Evolutionary conservation across 2,797 vertebrate genomes (phyloP).

Genomic region (Eulemur coronatus): DNA sequence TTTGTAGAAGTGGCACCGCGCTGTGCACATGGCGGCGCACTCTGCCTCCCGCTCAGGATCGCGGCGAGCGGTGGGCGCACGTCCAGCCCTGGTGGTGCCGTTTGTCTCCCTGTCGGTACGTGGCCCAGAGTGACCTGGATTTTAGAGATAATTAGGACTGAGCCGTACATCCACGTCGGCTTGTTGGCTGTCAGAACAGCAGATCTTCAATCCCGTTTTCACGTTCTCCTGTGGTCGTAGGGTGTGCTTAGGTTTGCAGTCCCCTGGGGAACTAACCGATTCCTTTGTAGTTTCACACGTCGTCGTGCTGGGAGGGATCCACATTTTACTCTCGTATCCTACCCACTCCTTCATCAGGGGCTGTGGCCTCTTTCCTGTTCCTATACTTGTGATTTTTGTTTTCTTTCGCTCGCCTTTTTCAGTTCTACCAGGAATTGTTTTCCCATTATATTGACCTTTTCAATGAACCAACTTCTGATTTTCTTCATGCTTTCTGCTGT

Average conservation of each 20-base stretch:
- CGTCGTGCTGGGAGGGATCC: no score
- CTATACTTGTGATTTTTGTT: background rate
- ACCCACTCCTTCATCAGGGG: no score
- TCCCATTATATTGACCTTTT: background rate
- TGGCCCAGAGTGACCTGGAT: background rate
- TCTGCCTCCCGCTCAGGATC: background rate
- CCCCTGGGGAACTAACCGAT: background rate
- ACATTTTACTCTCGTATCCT: background rate
- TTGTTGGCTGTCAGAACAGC: background rate
- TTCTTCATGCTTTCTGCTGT: background rate
- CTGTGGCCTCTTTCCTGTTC: background rate
- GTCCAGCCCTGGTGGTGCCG: fast-evolving
- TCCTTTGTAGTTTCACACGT: background rate
- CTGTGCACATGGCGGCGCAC: no score
- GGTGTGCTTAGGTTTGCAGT: background rate
- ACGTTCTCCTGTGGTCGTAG: no score
- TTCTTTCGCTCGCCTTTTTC: background rate
- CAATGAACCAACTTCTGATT: background rate
- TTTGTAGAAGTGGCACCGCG: fast-evolving
- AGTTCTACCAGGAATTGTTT: background rate
- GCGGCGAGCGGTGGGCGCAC: fast-evolving
- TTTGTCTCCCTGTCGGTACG: background rate
- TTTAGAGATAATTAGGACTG: background rate
- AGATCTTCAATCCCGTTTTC: background rate
- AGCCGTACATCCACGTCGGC: background rate